Evolutionary conservation across 2,888 invertebrate genomes (phyloP), one percentile per base, ranked within the genome.

Genomic region (Drosophila maculinotata): DNA sequence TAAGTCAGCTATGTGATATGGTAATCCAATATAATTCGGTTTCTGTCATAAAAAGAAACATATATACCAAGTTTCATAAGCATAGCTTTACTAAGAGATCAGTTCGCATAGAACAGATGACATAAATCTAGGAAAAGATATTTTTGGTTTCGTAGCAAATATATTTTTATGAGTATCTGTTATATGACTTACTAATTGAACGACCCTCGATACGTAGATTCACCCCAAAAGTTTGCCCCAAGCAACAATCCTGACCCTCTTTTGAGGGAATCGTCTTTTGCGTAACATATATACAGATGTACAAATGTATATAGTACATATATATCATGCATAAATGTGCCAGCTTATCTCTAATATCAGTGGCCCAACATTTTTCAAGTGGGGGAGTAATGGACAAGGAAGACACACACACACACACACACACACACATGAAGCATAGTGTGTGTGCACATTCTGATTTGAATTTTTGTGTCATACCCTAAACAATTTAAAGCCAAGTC

Each of bases 381-480:
- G 60, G 3, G 25, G 28, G 33, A 31, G 17, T 8, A 25, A 6
- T 33, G 39, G n/a, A n/a, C 20, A 20, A 28, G 14, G 49, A 26
- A 49, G 3, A 51, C 36, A 51, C 39, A 42, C 41, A 36, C 6
- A 36, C 47, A 26, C 23, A n/a, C 25, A 33, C 12, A 56, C 20
- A 45, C 17, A 39, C 25, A 54, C 20, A 45, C 9, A 54, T 15
- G 15, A 10, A 49, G 12, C 28, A 47, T 33, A 39, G 48, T 51
- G 48, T 42, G 48, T 49, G 47, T 69, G 80, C 54, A 76, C 79
- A 77, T 80, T 69, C 80, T 59, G 80, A 79, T 83, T 83, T 69
- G 14, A 72, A 69, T 77, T 65, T 69, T 57, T 47, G 45, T 63
- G 54, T 53, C 31, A 60, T 57, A 39, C 45, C 47, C 80, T 57